phyloP scores from a whole-genome alignment of 2,888 invertebrate genomes.

The Mellilla xanthometata region DNA sequence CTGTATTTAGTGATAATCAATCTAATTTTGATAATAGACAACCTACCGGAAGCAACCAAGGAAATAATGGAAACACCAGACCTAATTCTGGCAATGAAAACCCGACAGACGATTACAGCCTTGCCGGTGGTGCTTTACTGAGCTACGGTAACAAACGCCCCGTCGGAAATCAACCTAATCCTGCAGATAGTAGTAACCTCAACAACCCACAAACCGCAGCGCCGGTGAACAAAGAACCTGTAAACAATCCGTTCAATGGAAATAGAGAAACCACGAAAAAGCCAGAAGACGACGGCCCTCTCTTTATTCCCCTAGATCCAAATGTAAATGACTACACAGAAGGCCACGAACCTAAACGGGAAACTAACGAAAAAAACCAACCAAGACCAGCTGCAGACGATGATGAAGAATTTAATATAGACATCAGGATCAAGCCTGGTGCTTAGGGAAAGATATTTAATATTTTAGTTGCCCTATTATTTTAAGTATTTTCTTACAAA shows the following conservation, averaged over 20 bases:
- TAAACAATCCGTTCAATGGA: conserved; percentile 10
- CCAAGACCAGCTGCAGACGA: conserved; percentile 35
- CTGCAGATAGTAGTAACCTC: conserved; percentile 21
- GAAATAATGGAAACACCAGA: conserved; percentile 13
- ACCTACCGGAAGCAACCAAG: too few species aligned
- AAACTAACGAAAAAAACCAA: conserved; percentile 39
- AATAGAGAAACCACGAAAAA: conserved; percentile 43
- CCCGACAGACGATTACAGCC: conserved; percentile 6
- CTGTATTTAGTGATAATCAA: background rate
- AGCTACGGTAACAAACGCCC: conserved; percentile 4
- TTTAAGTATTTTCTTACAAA: too few species aligned
- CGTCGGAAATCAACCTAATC: conserved; percentile 13
- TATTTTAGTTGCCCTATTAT: too few species aligned
- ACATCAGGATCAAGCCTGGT: conserved; percentile 51
- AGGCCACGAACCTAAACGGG: conserved; percentile 60
- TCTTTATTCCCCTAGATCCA: conserved; percentile 58
- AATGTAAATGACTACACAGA: conserved; percentile 53
- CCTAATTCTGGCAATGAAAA: conserved; percentile 1
- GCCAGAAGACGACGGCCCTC: conserved; percentile 47
- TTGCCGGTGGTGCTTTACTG: conserved; percentile 2
- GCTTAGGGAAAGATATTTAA: too few species aligned
- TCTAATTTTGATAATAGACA: too few species aligned
- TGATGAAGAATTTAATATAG: conserved; percentile 57
- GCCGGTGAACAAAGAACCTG: conserved; percentile 2
- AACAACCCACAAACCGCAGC: conserved; percentile 17